Evolutionary conservation across 1,140 invertebrate genomes (phyloP).

Genomic region (Brachionus rubens): DNA sequence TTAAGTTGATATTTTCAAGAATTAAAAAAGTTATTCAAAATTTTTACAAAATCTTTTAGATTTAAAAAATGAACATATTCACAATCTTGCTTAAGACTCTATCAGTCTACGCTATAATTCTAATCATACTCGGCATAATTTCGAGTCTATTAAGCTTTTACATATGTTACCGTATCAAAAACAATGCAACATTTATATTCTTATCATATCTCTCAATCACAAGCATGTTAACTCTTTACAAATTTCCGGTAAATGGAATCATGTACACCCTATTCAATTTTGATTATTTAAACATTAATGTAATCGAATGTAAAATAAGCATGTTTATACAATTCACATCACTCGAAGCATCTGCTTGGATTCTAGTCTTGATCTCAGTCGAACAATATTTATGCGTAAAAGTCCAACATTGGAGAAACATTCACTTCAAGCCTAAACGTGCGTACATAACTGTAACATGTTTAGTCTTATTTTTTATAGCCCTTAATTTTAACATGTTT

Average conservation of each 20-base stretch:
- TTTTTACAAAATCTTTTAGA: too few species aligned
- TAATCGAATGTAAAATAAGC: not conserved
- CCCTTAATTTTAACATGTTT: not conserved
- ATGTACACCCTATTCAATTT: not conserved
- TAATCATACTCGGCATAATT: not conserved
- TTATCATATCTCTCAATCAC: not conserved
- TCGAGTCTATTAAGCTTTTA: not conserved
- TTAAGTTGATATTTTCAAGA: too few species aligned
- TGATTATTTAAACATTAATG: not conserved
- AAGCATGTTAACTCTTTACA: not conserved
- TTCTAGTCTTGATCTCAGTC: not conserved
- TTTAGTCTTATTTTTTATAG: not conserved
- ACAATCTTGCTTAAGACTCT: not conserved
- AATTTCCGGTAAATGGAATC: not conserved
- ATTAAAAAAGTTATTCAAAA: too few species aligned
- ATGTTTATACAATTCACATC: slow-evolving; percentile 4
- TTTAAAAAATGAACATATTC: not conserved
- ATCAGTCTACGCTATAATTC: not conserved
- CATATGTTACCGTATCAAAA: not conserved
- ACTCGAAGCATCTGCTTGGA: not conserved
- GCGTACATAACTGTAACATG: not conserved
- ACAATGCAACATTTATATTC: not conserved
- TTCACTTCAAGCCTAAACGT: not conserved
- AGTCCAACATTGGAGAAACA: not conserved
- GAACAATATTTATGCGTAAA: not conserved